Evolutionary conservation across 2,888 invertebrate genomes (phyloP), one percentile per base, ranked within the genome.

Genomic region (Meteorus colon): DNA sequence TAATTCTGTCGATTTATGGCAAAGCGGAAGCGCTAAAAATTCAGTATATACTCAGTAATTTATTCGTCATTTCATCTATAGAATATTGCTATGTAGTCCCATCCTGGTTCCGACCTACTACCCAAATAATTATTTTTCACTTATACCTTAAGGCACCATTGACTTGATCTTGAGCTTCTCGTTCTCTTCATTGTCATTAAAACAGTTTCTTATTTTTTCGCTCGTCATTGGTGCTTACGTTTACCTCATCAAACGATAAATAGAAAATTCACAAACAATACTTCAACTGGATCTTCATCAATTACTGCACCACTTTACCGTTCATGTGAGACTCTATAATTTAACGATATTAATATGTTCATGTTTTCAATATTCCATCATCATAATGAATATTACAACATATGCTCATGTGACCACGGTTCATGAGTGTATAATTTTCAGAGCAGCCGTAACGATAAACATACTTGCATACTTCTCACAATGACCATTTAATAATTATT

Each of bases 261-360:
- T 27, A 51, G 4, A 31, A 27, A 51, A 69, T 69, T 29, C 48
- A 51, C n/a, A 27, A n/a, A 55, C 19, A 27, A 59, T 19, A 5
- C 48, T 68, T 34, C 55, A 27, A 62, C 16, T 31, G 29, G 62
- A 19, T 55, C 68, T 55, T 37, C 19, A 14, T 37, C 29, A 48
- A 51, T 68, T 71, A 45, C 12, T 31, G 45, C 51, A 65, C 75
- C 60, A 37, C 45, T 71, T 72, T 48, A 59, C 31, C 51, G 60
- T 24, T 67, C 59, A 66, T 71, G 71, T 67, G 71, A 55, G 31
- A 59, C 55, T 67, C 60, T 71, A 67, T 72, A 66, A 45, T 60
- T 67, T 59, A 34, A 72, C 34, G 63, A 75, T 34, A 34, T 71
- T 19, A 14, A 59, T 66, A 14, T 27, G n/a, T 27, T 5, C 41